phyloP scores from a whole-genome alignment of 1,140 invertebrate genomes.

The Aleiodes sp. region DNA sequence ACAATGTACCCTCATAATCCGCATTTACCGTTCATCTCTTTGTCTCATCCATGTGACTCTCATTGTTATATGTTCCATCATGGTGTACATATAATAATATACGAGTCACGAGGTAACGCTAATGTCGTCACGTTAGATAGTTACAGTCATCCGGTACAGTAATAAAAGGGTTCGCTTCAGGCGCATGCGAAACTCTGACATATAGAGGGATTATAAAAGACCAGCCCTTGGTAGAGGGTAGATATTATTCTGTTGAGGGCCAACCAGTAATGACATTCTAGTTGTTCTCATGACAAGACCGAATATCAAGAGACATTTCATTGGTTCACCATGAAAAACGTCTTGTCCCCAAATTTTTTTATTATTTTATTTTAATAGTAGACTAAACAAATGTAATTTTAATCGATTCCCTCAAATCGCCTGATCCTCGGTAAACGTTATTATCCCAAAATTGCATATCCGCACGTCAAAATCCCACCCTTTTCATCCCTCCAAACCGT shows the following conservation, averaged over 20 bases:
- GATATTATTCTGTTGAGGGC: not conserved
- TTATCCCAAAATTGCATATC: constrained; percentile 15
- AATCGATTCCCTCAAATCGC: not conserved
- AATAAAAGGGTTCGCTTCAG: constrained; percentile 56
- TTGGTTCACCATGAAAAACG: not conserved
- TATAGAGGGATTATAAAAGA: constrained; percentile 32
- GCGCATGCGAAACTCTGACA: constrained; percentile 23
- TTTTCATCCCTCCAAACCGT: constrained; percentile 11
- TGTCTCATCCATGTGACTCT: constrained; percentile 2
- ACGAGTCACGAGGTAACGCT: constrained; percentile 45
- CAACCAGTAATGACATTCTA: not conserved
- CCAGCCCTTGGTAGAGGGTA: constrained; percentile 24
- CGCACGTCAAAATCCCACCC: constrained; percentile 15
- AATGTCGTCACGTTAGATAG: constrained; percentile 60
- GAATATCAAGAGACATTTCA: not conserved
- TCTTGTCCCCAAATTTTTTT: too few species aligned
- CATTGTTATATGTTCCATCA: constrained; percentile 16
- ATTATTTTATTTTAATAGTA: not conserved
- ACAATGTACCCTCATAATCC: constrained; percentile 22
- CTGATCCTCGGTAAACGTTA: not conserved
- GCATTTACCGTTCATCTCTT: constrained; percentile 21
- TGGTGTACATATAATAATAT: constrained; percentile 50
- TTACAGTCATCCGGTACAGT: constrained; percentile 58
- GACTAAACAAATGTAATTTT: not conserved
- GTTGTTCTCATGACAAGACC: not conserved